A percentile compares a stretch with the other conserved stretches of the same genome.
Evolutionary conservation across 2,113 vertebrate genomes (phyloP).

Genomic region (Phalacrocorax carbo): DNA sequence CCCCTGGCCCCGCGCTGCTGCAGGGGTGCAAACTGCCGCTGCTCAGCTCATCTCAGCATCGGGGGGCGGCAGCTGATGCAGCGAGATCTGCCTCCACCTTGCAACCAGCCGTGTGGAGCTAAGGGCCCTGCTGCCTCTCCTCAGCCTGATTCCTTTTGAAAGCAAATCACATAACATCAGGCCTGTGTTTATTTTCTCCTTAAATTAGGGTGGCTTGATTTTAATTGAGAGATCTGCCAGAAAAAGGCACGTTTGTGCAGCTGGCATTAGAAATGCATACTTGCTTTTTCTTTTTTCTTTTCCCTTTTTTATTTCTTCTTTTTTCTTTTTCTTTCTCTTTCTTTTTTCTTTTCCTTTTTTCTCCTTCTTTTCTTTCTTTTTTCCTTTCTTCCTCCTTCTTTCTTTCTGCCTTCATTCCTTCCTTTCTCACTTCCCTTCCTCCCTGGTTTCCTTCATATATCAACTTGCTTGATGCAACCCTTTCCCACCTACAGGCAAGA

Average conservation of each 20-base stretch:
- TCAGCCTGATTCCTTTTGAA: conserved; percentile 65
- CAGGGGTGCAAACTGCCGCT: neutral
- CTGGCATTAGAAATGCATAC: conserved; percentile 39
- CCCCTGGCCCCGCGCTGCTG: rapidly evolving
- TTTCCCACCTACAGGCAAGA: neutral
- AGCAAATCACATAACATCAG: conserved; percentile 43
- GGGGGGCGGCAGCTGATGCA: neutral
- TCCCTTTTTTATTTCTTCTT: rapidly evolving
- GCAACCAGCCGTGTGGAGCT: neutral
- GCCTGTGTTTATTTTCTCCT: conserved; percentile 62
- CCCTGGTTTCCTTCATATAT: neutral
- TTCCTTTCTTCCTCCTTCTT: neutral
- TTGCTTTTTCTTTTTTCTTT: neutral
- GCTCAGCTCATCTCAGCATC: rapidly evolving
- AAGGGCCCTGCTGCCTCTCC: conserved; percentile 36
- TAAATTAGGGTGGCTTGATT: conserved; percentile 57
- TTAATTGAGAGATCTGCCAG: conserved; percentile 60
- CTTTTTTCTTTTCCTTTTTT: neutral
- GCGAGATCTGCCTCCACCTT: neutral
- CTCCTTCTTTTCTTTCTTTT: no score
- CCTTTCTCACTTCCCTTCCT: neutral
- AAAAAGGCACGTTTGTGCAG: conserved; percentile 51
- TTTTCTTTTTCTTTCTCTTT: rapidly evolving
- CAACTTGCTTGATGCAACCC: neutral
- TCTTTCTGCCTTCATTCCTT: neutral